Evolutionary conservation across 2,888 invertebrate genomes (phyloP).

Genomic region (Chironomus riparius): DNA sequence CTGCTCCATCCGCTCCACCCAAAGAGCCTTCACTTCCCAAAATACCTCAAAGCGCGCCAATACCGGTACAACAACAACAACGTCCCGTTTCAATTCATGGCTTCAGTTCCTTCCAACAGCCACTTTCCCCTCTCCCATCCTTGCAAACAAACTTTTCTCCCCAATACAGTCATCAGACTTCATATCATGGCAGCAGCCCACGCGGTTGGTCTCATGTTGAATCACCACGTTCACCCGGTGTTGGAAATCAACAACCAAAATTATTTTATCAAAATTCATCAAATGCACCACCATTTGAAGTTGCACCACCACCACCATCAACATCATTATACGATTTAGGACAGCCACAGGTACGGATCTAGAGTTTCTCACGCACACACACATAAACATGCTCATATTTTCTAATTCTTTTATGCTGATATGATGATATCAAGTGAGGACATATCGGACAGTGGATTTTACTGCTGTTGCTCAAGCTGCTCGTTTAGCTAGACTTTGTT

Average conservation of each 20-base stretch:
- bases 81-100: slow-evolving; percentile 21
- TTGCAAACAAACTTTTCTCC: slow-evolving; percentile 18
- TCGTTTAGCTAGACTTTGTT: too few species aligned
- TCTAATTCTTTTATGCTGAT: too few species aligned
- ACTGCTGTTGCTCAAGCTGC: too few species aligned
- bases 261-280: not conserved
- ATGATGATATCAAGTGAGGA: too few species aligned
- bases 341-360: slow-evolving; percentile 21
- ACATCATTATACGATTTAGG: not conserved
- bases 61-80: not conserved
- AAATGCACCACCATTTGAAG: slow-evolving; percentile 3
- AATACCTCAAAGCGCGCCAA: not conserved
- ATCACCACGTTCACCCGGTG: slow-evolving; percentile 5
- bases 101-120: slow-evolving; percentile 24
- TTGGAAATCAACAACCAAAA: slow-evolving; percentile 11
- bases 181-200: slow-evolving; percentile 24
- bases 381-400: too few species aligned
- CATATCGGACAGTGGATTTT: too few species aligned
- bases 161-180: slow-evolving; percentile 10
- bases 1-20: slow-evolving; percentile 25
- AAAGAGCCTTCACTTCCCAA: slow-evolving; percentile 23
- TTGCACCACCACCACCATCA: slow-evolving; percentile 3
- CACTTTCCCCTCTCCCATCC: slow-evolving; percentile 28
- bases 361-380: slow-evolving; percentile 1
- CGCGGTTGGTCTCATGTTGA: slow-evolving; percentile 45